Evolutionary conservation across 2,797 vertebrate genomes (phyloP).

Genomic region (Girardinus metallicus): DNA sequence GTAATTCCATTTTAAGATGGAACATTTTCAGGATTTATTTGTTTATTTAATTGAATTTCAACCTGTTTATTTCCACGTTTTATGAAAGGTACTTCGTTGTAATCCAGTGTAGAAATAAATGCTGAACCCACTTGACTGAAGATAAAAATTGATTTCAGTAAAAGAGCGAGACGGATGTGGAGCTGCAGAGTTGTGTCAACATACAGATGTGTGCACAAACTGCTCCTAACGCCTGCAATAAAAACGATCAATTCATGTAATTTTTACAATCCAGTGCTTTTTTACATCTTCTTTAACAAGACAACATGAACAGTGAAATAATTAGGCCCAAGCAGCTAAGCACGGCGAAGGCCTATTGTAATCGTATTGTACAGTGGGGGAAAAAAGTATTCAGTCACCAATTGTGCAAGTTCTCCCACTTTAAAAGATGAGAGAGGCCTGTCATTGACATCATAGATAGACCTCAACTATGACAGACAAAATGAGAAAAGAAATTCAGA

Average conservation of each 20-base stretch:
- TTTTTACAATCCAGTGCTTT: constrained; percentile 59
- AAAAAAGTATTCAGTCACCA: no score
- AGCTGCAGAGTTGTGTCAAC: neutral
- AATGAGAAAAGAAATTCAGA: no score
- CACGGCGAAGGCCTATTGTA: no score
- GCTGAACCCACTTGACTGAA: constrained; percentile 3
- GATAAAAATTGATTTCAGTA: neutral
- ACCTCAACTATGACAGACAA: no score
- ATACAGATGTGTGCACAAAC: constrained; percentile 34
- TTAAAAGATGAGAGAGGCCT: no score
- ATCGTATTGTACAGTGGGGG: no score
- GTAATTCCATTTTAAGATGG: neutral
- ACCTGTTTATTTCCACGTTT: neutral
- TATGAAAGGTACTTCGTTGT: neutral
- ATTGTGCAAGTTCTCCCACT: no score
- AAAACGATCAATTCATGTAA: constrained; percentile 39
- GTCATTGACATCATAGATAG: no score
- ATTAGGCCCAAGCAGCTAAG: no score
- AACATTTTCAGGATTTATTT: neutral
- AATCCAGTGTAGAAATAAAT: neutral
- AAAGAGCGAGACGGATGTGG: neutral
- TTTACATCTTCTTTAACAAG: constrained; percentile 59
- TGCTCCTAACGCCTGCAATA: constrained; percentile 13
- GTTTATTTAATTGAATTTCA: neutral
- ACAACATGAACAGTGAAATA: constrained; percentile 56